phyloP scores from a whole-genome alignment of 2,113 vertebrate species.

The Gallinago paraguaiae region DNA sequence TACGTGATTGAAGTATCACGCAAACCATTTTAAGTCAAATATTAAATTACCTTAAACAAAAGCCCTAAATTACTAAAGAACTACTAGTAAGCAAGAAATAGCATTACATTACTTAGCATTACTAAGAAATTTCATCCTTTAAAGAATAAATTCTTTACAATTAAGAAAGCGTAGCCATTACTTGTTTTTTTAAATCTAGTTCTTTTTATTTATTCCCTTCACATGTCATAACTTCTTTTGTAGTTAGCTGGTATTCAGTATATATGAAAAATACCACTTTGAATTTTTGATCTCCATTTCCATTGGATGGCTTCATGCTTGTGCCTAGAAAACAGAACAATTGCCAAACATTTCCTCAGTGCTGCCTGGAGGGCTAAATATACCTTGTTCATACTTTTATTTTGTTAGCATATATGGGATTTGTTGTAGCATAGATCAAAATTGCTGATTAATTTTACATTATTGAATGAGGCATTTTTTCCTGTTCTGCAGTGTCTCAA shows the following conservation, averaged over 20 bases:
- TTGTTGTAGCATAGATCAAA: neutral
- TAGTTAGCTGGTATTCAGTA: neutral
- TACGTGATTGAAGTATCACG: neutral
- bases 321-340: neutral
- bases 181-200: neutral
- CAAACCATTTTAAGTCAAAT: neutral
- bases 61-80: neutral
- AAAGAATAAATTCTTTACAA: neutral
- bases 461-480: neutral
- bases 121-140: neutral
- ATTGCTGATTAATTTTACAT: neutral
- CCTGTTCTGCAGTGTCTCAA: neutral
- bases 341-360: neutral
- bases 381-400: neutral
- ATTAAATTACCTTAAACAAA: neutral
- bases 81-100: neutral
- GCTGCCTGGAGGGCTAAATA: neutral
- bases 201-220: neutral
- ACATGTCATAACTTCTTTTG: neutral
- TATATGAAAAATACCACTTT: neutral
- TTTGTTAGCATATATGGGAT: neutral
- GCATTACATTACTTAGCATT: neutral
- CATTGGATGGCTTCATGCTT: neutral
- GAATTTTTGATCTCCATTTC: neutral
- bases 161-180: neutral